Evolutionary conservation across 2,888 invertebrate species (phyloP).

Genomic region (Amphipoea lucens): DNA sequence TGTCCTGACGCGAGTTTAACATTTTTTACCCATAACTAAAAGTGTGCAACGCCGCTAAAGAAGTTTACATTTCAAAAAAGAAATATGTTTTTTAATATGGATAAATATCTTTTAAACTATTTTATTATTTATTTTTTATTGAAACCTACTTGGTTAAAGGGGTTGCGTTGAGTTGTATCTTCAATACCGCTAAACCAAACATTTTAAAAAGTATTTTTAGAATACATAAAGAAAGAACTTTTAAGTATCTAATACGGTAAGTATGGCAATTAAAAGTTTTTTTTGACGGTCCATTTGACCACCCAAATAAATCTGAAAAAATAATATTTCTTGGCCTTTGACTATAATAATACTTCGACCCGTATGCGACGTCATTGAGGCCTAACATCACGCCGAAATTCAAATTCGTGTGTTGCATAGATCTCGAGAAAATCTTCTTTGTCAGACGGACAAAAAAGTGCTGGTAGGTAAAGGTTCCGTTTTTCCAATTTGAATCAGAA

Average conservation of each 20-base stretch:
- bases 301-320: neutral
- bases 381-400: neutral
- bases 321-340: neutral
- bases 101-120: too few relatives aligned
- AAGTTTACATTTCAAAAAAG: too few relatives aligned
- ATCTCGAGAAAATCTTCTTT: neutral
- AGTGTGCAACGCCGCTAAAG: too few relatives aligned
- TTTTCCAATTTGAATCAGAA: neutral
- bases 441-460: neutral
- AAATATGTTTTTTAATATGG: too few relatives aligned
- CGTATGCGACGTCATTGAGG: too few relatives aligned
- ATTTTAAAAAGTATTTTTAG: neutral
- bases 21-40: too few relatives aligned
- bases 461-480: neutral
- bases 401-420: neutral
- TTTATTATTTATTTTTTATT: too few relatives aligned
- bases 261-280: neutral
- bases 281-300: neutral
- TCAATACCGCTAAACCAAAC: too few relatives aligned
- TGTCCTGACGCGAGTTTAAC: too few relatives aligned
- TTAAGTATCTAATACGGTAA: neutral
- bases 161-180: too few relatives aligned
- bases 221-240: neutral
- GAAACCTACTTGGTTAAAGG: too few relatives aligned
- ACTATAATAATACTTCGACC: neutral